phyloP scores from a whole-genome alignment of 2,113 vertebrate genomes.

The Myodes glareolus region DNA sequence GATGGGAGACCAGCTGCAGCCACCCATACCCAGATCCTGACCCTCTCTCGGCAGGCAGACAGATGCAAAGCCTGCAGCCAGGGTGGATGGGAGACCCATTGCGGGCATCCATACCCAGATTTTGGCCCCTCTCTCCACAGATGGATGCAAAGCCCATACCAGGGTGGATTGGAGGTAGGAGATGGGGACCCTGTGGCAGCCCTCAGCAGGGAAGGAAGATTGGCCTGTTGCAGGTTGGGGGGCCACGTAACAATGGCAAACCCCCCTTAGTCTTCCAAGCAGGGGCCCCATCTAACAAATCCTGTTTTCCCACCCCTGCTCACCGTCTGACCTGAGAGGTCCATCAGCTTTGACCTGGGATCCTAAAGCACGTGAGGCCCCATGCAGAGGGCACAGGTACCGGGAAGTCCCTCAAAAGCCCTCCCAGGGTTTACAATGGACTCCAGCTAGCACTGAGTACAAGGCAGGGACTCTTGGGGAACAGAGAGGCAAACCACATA shows the following conservation, averaged over 20 bases:
- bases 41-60: neutral
- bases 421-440: neutral
- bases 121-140: neutral
- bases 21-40: no score
- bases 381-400: neutral
- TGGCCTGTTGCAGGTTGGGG: neutral
- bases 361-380: rapidly evolving
- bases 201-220: neutral
- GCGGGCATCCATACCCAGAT: no score
- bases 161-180: no score
- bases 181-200: neutral
- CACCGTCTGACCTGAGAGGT: neutral
- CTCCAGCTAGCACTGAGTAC: neutral
- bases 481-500: neutral
- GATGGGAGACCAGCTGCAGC: neutral
- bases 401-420: neutral
- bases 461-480: neutral
- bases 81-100: neutral
- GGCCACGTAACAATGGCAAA: neutral
- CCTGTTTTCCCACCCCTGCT: neutral
- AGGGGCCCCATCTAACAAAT: neutral
- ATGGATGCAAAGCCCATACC: neutral
- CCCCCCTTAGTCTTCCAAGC: neutral
- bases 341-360: neutral
- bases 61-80: neutral